phyloP scores from a whole-genome alignment of 2,113 vertebrate genomes.

The Semnopithecus entellus region DNA sequence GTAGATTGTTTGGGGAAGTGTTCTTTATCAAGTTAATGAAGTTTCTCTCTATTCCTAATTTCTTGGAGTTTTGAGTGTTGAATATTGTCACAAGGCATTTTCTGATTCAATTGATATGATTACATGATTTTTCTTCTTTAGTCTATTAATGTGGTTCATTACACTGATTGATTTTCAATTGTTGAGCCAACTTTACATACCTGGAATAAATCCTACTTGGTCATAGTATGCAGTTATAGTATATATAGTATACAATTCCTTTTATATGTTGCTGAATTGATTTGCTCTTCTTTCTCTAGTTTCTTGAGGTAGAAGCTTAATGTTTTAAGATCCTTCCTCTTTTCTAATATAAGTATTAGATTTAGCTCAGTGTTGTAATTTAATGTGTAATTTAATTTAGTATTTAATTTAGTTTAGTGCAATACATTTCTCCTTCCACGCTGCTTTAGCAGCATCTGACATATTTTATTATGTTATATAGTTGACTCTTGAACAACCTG shows the following conservation, averaged over 20 bases:
- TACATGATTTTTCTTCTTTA: background rate
- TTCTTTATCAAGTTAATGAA: background rate
- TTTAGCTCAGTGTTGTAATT: background rate
- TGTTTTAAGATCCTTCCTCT: background rate
- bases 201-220: background rate
- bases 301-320: background rate
- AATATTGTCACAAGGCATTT: background rate
- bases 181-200: background rate
- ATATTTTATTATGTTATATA: background rate
- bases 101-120: background rate
- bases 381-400: background rate
- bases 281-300: background rate
- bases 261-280: background rate
- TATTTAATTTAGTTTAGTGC: background rate
- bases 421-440: background rate
- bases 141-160: background rate
- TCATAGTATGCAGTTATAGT: background rate
- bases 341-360: background rate
- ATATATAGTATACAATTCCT: background rate
- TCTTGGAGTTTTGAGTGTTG: background rate
- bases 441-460: background rate
- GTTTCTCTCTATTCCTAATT: background rate
- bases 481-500: background rate
- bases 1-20: background rate
- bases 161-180: background rate